Conservation (phyloP, 2,888 invertebrate species). For the Melieria crassipennis region DNA sequence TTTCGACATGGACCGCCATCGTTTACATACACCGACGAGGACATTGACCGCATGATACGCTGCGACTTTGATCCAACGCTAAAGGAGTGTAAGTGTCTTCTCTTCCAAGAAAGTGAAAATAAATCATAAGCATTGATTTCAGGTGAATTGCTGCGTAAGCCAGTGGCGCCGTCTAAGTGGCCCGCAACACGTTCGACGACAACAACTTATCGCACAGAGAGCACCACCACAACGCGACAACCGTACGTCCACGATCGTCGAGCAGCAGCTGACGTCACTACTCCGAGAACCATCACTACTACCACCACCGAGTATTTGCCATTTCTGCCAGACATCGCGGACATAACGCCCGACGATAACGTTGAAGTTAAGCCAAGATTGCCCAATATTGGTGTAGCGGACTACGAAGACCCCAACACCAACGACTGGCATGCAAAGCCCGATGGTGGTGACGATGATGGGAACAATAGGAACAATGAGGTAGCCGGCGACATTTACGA, state of each 20-base stretch:
- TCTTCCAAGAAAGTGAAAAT: neutral
- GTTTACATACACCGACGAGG: constrained; percentile 43
- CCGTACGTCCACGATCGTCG: neutral
- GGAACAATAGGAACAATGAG: neutral
- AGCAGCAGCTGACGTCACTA: neutral
- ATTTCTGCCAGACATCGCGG: constrained; percentile 28
- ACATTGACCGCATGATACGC: constrained; percentile 49
- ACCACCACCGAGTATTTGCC: constrained; percentile 36
- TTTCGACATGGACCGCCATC: constrained; percentile 40
- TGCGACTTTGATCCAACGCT: constrained; percentile 52
- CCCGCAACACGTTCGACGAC: constrained; percentile 9
- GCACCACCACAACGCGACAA: neutral
- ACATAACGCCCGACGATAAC: neutral
- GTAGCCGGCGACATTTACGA: neutral
- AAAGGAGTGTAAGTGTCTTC: constrained; percentile 47
- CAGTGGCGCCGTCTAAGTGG: neutral
- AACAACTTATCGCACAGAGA: constrained; percentile 6
- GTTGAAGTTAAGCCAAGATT: neutral
- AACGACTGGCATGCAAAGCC: constrained; percentile 9
- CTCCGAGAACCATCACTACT: neutral
- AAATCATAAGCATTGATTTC: neutral
- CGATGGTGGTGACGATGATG: constrained; percentile 3
- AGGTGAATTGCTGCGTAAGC: neutral
- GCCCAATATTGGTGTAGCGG: neutral
- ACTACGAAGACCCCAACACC: constrained; percentile 1